Evolutionary conservation across 2,113 vertebrate species (phyloP), one percentile per base, ranked within the genome.

Genomic region (Indicator indicator): DNA sequence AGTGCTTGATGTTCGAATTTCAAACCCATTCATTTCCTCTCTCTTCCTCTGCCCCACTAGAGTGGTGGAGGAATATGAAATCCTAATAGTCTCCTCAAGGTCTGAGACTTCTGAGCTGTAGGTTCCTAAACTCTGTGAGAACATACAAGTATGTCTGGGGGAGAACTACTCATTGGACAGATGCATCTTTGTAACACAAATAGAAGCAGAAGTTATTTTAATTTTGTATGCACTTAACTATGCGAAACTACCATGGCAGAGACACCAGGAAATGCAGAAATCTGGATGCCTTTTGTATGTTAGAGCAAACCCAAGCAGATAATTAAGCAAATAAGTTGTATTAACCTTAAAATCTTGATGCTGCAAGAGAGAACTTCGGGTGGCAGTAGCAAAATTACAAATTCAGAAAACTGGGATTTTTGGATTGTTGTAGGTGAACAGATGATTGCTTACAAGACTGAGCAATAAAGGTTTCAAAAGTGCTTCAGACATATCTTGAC

Each of bases 381-480:
- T 64, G n/a, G 72, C 52, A 8, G 7, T 6, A 85, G 23, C 16
- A 63, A 88, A 88, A 70, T 50, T 18, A 69, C 7, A 69, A 69
- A 77, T 63, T 16, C 73, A 13, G 20, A 9, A 80, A 90, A 83
- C 2, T 7, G 14, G 20, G 20, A 16, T 54, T 76, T 75, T 32
- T 68, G 58, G 1, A 44, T 83, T 88, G 13, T 36, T 84, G 30
- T 6, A 59, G 18, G 36, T 83, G 60, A 90, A 73, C 19, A 56
- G 30, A 6, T 69, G 58, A 65, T 76, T 83, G 13, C 32, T 76
- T 65, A 58, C 14, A 24, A 84, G 42, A 56, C 16, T 64, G 46
- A 78, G 14, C 4, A 91, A 68, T 28, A 79, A 86, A 56, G 42
- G 62, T 15, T 30, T 93, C 50, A 80, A 70, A 96, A 91, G 59